phyloP scores from a whole-genome alignment of 1,140 invertebrate genomes.

The Hycleus cichorii region DNA sequence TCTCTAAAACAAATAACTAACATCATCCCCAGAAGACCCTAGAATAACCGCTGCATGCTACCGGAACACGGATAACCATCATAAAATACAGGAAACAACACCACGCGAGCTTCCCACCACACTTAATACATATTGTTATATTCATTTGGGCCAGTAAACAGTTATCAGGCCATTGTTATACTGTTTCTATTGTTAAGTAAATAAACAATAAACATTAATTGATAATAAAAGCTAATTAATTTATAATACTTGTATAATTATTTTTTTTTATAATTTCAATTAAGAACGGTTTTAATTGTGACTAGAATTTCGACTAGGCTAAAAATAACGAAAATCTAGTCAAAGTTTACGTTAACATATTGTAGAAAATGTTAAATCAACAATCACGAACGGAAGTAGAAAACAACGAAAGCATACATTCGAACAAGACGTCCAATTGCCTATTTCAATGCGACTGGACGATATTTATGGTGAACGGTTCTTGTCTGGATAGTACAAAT shows the following conservation, averaged over 20 bases:
- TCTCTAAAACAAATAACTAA: constrained; percentile 52
- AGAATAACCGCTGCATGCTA: neutral
- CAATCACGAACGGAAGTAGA: constrained; percentile 16
- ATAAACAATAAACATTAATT: no score
- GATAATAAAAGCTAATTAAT: no score
- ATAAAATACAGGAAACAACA: no score
- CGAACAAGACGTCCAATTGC: constrained; percentile 20
- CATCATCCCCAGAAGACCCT: neutral
- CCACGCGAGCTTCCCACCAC: no score
- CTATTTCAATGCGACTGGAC: constrained; percentile 22
- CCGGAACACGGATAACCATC: no score
- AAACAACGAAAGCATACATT: constrained; percentile 25
- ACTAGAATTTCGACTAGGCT: no score
- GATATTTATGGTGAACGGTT: constrained; percentile 11
- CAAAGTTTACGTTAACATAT: no score
- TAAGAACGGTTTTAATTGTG: no score
- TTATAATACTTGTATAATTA: no score
- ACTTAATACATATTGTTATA: neutral
- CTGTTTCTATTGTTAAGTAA: neutral
- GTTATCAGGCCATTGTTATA: neutral
- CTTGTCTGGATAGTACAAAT: constrained; percentile 12
- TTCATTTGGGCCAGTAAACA: neutral
- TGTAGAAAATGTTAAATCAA: constrained; percentile 8
- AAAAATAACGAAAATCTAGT: no score
- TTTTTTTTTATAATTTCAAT: no score